A percentile compares a stretch with the other conserved stretches of the same genome.
Conservation (phyloP, 2,113 vertebrate genomes). For the Pimephales promelas region DNA sequence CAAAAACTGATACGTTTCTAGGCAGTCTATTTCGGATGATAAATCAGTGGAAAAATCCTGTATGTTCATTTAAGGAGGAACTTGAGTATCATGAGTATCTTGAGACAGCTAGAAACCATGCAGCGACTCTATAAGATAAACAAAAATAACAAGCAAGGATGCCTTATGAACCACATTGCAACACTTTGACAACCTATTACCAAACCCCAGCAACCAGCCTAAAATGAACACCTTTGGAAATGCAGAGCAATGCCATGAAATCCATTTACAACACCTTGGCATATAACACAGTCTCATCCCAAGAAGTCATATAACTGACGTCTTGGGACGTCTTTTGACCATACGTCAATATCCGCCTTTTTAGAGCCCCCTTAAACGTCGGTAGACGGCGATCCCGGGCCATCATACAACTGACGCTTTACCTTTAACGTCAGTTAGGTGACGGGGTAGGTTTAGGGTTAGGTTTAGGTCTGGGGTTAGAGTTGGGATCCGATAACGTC, state of each 20-base stretch:
- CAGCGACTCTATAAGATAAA: not conserved
- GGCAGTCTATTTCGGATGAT: not conserved
- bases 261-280: not conserved
- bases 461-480: too few species aligned
- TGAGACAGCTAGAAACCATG: not conserved
- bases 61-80: not conserved
- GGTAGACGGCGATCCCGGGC: too few species aligned
- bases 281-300: too few species aligned
- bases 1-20: not conserved
- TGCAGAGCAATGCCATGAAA: not conserved
- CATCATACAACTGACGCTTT: too few species aligned
- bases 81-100: not conserved
- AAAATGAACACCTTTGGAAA: not conserved
- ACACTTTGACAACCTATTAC: not conserved
- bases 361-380: too few species aligned
- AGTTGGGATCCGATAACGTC: too few species aligned
- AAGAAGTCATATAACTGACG: too few species aligned
- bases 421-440: too few species aligned
- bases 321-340: too few species aligned
- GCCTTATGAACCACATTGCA: not conserved
- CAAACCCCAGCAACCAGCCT: not conserved
- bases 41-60: too few species aligned
- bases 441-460: too few species aligned
- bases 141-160: not conserved
- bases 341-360: too few species aligned